Evolutionary conservation across 2,113 vertebrate species (phyloP).

Genomic region (Cheilinus undulatus): DNA sequence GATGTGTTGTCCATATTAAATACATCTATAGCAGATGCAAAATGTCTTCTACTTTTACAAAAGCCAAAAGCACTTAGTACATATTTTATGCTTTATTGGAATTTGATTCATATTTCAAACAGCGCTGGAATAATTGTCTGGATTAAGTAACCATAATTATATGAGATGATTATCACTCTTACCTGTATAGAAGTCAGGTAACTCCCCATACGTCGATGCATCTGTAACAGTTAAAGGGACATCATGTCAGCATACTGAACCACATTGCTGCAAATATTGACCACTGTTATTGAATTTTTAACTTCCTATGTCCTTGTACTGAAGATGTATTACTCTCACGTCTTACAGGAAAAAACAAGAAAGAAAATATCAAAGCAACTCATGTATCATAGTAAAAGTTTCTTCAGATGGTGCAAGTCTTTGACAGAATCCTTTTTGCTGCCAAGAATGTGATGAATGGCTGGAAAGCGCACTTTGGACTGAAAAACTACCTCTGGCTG

Average conservation of each 20-base stretch:
- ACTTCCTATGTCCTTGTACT: neutral
- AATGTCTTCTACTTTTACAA: no score
- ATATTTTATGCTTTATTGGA: no score
- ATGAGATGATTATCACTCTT: slow-evolving; percentile 30
- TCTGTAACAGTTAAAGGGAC: slow-evolving; percentile 62
- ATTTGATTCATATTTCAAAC: no score
- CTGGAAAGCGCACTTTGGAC: slow-evolving; percentile 7
- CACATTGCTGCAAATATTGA: neutral
- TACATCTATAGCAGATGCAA: no score
- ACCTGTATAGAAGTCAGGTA: slow-evolving; percentile 75
- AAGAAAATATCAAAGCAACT: slow-evolving; percentile 9
- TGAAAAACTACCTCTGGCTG: slow-evolving; percentile 3
- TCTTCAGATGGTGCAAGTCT: slow-evolving; percentile 7
- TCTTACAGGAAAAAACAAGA: neutral
- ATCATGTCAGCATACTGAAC: slow-evolving; percentile 19
- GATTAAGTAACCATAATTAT: neutral
- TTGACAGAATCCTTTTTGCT: slow-evolving; percentile 6
- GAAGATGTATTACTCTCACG: neutral
- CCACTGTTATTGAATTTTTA: no score
- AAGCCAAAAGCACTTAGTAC: no score
- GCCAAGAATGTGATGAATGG: slow-evolving; percentile 20
- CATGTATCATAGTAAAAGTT: neutral
- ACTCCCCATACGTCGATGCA: slow-evolving; percentile 58
- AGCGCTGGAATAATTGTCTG: neutral
- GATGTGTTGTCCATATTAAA: no score